Evolutionary conservation across 2,113 vertebrate species (phyloP), one percentile per base, ranked within the genome.

Genomic region (Microtus ochrogaster): DNA sequence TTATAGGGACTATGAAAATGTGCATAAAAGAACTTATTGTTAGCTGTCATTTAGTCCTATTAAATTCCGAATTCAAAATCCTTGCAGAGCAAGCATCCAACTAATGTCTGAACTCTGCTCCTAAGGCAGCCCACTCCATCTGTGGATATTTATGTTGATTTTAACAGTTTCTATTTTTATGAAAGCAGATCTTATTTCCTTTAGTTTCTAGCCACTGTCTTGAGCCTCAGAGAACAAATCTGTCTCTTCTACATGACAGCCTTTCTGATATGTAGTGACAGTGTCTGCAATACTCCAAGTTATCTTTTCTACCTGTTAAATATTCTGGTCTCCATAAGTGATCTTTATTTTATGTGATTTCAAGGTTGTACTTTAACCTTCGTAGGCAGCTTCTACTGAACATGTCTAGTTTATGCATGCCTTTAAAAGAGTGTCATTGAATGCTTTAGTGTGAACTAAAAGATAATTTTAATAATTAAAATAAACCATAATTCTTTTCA

Each of bases 61-160:
- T 89, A 79, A 96, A 91, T 41, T 21, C 19, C 79, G 36, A 94
- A 68, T 93, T 96, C 52, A 91, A 58, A 94, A 89, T 86, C 41
- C 55, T 91, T 92, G 66, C 52, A 78, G 83, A 96, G 76, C 41
- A 83, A 84, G 22, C n/a, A 83, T 70, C 47, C 82, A 92, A 72
- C 5, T 88, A 47, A 70, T 76, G 14, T 55, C 96, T 96, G 26
- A 94, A 87, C 49, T 89, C 47, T 87, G 33, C 83, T 79, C 33
- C 84, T 65, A 65, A 90, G 78, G 19, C 28, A 3, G n/a, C n/a
- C 14, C 21, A 44, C 22, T 91, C 55, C 83, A 79, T 94, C 85
- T 95, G 79, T 79, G 63, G 55, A 92, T n/a, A 94, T 33, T 96
- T 96, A 72, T 95, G 78, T 92, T 96, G 83, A 89, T 86, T 91